Percentiles rank a stretch among this genome's conserved stretches.
Evolutionary conservation across 2,888 invertebrate species (phyloP).

Genomic region (Azorinus chamasolen): DNA sequence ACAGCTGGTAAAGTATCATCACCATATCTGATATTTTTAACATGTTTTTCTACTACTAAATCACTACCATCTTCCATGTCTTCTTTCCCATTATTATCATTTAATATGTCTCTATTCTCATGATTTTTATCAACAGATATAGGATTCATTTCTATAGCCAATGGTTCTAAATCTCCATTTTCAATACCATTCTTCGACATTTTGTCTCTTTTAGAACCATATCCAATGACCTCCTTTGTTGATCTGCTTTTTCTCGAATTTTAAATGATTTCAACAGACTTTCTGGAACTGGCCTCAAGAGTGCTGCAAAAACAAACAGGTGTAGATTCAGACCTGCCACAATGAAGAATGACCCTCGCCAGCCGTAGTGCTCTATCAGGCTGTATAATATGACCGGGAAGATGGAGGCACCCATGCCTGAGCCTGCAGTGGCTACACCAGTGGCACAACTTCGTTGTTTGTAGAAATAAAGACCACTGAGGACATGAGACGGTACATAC

Average conservation of each 20-base stretch:
- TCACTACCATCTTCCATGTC: too few relatives aligned
- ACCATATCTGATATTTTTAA: too few relatives aligned
- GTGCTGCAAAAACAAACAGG: constrained; percentile 67
- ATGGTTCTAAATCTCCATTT: too few relatives aligned
- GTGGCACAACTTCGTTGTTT: constrained; percentile 74
- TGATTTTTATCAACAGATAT: too few relatives aligned
- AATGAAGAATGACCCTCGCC: constrained; percentile 77
- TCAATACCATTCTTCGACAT: too few relatives aligned
- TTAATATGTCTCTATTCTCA: too few relatives aligned
- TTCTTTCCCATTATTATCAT: too few relatives aligned
- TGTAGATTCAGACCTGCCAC: constrained; percentile 73
- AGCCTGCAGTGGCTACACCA: constrained; percentile 74
- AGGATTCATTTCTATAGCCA: too few relatives aligned
- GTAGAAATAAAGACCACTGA: constrained; percentile 76
- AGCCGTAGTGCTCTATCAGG: constrained; percentile 72
- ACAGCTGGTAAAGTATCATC: too few relatives aligned
- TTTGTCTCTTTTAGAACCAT: too few relatives aligned
- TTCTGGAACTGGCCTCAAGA: constrained; percentile 65
- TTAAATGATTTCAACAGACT: constrained; percentile 9
- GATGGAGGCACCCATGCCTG: constrained; percentile 71
- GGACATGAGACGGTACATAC: constrained; percentile 76
- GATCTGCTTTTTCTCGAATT: constrained; percentile 18
- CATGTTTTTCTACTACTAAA: too few relatives aligned
- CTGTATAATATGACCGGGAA: constrained; percentile 70
- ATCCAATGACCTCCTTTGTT: not conserved